Evolutionary conservation across 64 coral and sea anemone species (phyloP).

Genomic region (Montipora capricornis): DNA sequence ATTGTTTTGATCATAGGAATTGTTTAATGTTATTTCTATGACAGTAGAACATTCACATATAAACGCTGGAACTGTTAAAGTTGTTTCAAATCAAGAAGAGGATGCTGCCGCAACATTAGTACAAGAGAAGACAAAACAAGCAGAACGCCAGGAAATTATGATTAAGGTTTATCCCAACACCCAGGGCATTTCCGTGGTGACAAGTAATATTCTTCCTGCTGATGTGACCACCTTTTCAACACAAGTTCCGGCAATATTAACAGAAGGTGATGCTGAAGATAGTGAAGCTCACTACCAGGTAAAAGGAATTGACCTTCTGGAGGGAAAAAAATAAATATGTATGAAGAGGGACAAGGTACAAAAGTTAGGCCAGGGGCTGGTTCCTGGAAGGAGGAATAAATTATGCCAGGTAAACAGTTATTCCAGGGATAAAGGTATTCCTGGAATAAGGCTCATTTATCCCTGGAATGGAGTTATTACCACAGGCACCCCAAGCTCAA

Average conservation of each 20-base stretch:
- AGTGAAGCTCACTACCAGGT: conserved; percentile 60
- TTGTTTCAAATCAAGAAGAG: background rate
- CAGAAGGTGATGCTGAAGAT: conserved; percentile 85
- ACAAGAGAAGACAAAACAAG: background rate
- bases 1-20: background rate
- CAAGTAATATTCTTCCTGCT: conserved; percentile 63
- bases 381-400: no score
- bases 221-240: conserved; percentile 81
- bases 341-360: no score
- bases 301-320: background rate
- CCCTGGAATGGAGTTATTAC: no score
- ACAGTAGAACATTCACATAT: conserved; percentile 14
- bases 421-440: no score
- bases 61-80: background rate
- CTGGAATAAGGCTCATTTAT: no score
- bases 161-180: conserved; percentile 75
- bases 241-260: conserved; percentile 89
- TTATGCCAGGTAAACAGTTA: no score
- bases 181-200: conserved; percentile 79
- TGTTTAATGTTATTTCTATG: background rate
- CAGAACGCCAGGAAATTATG: conserved; percentile 32
- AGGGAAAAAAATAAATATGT: no score
- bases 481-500: no score
- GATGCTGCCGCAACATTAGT: background rate
- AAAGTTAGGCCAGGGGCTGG: no score